These are phyloP conservation scores for Anguilla anguilla DNA, from an alignment of 2,797 vertebrate species.

Conservation along the genomic window DNA sequence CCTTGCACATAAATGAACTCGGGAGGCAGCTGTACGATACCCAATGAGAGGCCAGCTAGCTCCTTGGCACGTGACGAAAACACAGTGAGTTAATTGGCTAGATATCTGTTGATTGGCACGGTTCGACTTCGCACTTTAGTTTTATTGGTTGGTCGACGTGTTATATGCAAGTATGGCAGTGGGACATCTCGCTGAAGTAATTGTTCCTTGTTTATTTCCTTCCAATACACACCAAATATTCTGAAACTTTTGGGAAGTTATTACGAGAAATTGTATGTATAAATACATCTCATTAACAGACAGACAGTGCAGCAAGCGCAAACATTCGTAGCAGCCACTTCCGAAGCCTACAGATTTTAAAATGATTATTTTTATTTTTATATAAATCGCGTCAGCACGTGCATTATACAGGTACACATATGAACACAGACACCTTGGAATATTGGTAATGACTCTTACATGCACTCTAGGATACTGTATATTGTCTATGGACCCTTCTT, in stretches of 20 bases:
- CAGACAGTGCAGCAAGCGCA: background rate
- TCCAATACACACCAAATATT: conserved; percentile 47
- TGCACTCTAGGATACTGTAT: background rate
- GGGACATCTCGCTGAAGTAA: conserved; percentile 56
- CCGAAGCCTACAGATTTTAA: background rate
- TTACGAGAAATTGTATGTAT: background rate
- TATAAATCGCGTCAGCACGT: background rate
- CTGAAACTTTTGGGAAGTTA: conserved; percentile 31
- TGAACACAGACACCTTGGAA: background rate
- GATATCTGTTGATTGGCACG: conserved; percentile 80
- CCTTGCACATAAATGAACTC: conserved; percentile 92
- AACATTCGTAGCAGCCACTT: background rate
- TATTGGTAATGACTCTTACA: background rate
- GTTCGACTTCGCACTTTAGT: conserved; percentile 71
- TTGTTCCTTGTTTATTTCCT: conserved; percentile 44
- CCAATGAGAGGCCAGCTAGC: conserved; percentile 81
- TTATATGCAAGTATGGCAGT: conserved; percentile 84
- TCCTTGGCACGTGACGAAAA: conserved; percentile 77
- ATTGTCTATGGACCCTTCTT: background rate
- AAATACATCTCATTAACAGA: background rate
- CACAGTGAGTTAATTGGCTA: conserved; percentile 79
- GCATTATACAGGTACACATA: background rate
- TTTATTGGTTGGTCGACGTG: conserved; percentile 79
- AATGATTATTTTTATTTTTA: background rate
- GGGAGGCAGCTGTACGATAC: conserved; percentile 80